Base-by-base conservation (phyloP, 2,113 vertebrate genomes). In the Lagenorhynchus albirostris region DNA sequence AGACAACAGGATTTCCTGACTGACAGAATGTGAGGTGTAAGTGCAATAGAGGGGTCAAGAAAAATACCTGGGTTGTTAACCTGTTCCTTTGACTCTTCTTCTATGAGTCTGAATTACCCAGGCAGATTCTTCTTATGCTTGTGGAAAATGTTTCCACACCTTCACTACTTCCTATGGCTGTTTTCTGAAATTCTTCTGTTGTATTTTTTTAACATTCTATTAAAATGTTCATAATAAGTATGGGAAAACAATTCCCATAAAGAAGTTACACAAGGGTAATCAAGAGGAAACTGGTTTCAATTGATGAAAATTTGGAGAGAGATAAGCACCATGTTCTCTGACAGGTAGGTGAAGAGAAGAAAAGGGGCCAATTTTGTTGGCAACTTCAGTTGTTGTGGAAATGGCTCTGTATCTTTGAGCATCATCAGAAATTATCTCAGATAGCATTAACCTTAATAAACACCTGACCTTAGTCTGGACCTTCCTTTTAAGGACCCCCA, bases 121-220 rank as follows among this genome's bases (percentile, higher is more conserved):
- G n/a, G 36, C 5, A 50, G 55, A 50, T 67, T 47, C 31, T 90
- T 92, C 29, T 53, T 50, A 50, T 36, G 17, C 17, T 70, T 87
- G 6, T 41, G 76, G 38, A 62, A 91, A 82, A n/a, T 58, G 36
- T 65, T 82, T 76, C 23, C 33, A 93, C 2, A 3, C 47, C 12
- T 90, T 83, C 63, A 21, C 26, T 83, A 73, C 10, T 71, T 94
- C 55, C 31, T 53, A 65, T 55, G 74, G 18, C 63, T 89, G n/a
- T 89, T 97, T 94, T 94, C 79, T 89, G 65, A 95, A 80, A 81
- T 85, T 47, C 58, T 74, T 58, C 13, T 55, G 3, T 90, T n/a
- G 17, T 71, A 6, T 53, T 53, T 44, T 55, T 50, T 50, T 15
- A 47, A 73, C 9, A 58, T 83, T 77, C 68, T 74, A 50, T 83